Conservation (phyloP, 2,797 vertebrate genomes). For the Poliocrania exsul region DNA sequence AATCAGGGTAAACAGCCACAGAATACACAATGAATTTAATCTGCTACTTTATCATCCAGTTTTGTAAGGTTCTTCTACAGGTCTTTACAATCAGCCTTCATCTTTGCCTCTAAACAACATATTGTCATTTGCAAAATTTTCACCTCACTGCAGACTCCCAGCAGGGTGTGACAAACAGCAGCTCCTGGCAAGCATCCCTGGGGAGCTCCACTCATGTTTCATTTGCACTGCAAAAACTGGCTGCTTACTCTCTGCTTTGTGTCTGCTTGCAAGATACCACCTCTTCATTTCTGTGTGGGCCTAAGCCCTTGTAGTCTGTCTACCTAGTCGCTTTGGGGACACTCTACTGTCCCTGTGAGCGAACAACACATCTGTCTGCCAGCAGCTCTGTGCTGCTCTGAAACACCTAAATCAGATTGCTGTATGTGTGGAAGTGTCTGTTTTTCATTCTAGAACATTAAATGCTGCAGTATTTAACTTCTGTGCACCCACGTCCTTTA, state of each 20-base stretch:
- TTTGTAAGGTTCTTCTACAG: neutral
- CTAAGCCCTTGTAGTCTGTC: neutral
- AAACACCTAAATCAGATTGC: neutral
- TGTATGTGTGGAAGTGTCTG: neutral
- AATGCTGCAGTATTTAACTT: slow-evolving; percentile 19
- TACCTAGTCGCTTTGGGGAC: neutral
- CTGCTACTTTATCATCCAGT: neutral
- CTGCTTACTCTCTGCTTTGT: neutral
- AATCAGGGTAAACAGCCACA: neutral
- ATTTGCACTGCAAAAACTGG: neutral
- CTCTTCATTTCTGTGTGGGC: neutral
- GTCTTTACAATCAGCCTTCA: neutral
- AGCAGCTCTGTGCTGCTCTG: neutral
- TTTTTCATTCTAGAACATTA: neutral
- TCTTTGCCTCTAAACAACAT: neutral
- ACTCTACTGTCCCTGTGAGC: neutral
- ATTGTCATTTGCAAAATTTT: neutral
- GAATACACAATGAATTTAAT: neutral
- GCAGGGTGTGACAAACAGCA: neutral
- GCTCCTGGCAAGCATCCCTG: neutral
- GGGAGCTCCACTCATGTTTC: neutral
- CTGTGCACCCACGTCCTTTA: neutral
- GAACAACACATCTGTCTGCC: neutral
- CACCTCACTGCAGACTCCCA: neutral
- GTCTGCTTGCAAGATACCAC: neutral